A percentile compares a stretch with the other conserved stretches of the same genome.
Evolutionary conservation across 2,797 vertebrate genomes (phyloP).

Genomic region (Neosilurus mollespiculum): DNA sequence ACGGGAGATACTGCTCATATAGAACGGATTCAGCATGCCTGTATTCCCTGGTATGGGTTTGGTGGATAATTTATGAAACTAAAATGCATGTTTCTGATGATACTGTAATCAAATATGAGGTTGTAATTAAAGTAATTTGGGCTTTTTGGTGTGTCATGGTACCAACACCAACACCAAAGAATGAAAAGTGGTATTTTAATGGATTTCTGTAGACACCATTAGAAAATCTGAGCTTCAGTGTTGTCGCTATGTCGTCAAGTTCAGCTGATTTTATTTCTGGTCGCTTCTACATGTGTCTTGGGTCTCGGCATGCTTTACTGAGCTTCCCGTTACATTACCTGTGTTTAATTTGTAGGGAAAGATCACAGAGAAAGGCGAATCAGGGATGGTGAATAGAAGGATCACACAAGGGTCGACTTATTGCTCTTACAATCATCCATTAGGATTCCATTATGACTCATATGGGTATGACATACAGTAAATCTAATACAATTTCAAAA

Average conservation of each 20-base stretch:
- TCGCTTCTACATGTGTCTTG: background rate
- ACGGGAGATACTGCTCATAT: conserved; percentile 84
- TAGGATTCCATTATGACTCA: conserved; percentile 92
- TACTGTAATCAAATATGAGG: background rate
- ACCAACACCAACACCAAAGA: background rate
- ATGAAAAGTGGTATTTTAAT: background rate
- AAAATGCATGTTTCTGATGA: background rate
- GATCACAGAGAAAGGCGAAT: conserved; percentile 83
- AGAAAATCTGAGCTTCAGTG: background rate
- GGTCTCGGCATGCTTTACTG: background rate
- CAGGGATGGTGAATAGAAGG: conserved; percentile 78
- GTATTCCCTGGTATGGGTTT: conserved; percentile 84
- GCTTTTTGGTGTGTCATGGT: background rate
- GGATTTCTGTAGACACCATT: background rate
- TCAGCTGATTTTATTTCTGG: background rate
- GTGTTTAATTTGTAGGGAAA: conserved; percentile 73
- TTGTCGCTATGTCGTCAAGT: background rate
- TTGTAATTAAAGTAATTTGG: background rate
- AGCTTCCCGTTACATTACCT: background rate
- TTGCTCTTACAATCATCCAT: conserved; percentile 88
- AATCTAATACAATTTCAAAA: background rate
- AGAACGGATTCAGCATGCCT: conserved; percentile 84
- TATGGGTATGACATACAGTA: conserved; percentile 71
- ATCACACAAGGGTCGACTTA: conserved; percentile 82
- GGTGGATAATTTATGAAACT: background rate